phyloP scores from a whole-genome alignment of 2,113 vertebrate genomes.

The Eulemur macaco region DNA sequence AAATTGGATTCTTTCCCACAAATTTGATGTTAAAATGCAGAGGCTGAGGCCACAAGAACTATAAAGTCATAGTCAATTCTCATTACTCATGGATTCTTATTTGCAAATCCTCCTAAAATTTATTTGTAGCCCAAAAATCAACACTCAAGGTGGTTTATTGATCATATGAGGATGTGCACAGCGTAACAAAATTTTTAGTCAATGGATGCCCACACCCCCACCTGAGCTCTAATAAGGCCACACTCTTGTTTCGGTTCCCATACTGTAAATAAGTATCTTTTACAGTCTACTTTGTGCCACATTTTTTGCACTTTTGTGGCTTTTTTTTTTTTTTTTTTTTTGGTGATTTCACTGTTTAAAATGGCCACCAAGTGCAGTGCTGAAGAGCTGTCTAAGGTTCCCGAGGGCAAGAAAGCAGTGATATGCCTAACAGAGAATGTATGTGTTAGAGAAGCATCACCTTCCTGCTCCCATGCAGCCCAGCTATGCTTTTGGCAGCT shows the following conservation, averaged over 20 bases:
- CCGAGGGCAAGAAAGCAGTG: not conserved
- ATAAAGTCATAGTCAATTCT: not conserved
- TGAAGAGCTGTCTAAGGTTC: not conserved
- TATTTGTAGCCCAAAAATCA: not conserved
- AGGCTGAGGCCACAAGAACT: not conserved
- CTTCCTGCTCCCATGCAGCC: not conserved
- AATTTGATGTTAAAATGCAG: not conserved
- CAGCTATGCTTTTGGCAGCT: not conserved
- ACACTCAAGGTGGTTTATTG: not conserved
- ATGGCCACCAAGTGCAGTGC: too few species aligned
- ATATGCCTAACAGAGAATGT: fast-evolving
- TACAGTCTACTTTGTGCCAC: not conserved
- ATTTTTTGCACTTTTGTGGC: not conserved
- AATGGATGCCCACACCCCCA: fast-evolving
- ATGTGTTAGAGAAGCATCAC: not conserved
- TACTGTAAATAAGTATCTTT: not conserved
- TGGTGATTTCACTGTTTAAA: not conserved
- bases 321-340: not conserved
- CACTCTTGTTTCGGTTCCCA: not conserved
- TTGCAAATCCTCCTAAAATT: not conserved
- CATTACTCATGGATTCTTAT: not conserved
- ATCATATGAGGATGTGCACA: fast-evolving
- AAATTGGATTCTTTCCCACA: not conserved
- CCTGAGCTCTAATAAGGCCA: too few species aligned
- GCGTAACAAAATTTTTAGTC: fast-evolving